A percentile compares a stretch with the other conserved stretches of the same genome.
These are phyloP conservation scores for Pempheris klunzingeri DNA, from an alignment of 2,797 vertebrate species.

Conservation along the genomic window DNA sequence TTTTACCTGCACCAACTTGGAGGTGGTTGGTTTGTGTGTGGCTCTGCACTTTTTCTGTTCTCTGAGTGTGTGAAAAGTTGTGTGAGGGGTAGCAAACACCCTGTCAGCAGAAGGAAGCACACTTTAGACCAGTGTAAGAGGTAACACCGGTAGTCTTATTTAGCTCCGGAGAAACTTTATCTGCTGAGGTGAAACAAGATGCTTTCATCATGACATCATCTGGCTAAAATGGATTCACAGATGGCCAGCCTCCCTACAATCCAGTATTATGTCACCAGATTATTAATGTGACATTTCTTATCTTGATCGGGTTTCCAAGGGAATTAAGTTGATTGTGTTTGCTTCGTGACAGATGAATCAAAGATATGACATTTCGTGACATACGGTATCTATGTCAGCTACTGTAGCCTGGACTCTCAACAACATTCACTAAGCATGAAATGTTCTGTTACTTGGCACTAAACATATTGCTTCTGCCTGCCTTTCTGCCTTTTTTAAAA, in stretches of 20 bases:
- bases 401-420: neutral
- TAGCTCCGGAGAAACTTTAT: constrained; percentile 76
- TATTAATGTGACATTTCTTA: constrained; percentile 68
- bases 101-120: constrained; percentile 52
- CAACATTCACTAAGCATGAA: constrained; percentile 5
- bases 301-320: constrained; percentile 62
- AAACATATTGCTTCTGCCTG: neutral
- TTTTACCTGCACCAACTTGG: neutral
- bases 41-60: constrained; percentile 7
- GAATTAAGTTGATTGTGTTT: constrained; percentile 54
- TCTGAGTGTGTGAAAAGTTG: constrained; percentile 23
- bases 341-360: constrained; percentile 62
- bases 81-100: constrained; percentile 32
- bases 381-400: constrained; percentile 35
- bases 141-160: constrained; percentile 71
- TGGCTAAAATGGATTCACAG: constrained; percentile 69
- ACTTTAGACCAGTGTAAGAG: constrained; percentile 54
- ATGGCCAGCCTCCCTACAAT: constrained; percentile 44
- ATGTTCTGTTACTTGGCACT: neutral
- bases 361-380: constrained; percentile 37
- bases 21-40: neutral
- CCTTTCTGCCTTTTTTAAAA: neutral
- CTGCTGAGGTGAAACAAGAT: constrained; percentile 69
- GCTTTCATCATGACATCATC: constrained; percentile 79
- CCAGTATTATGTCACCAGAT: constrained; percentile 78